Conservation (phyloP, 2,797 vertebrate genomes). For the Vultur gryphus region DNA sequence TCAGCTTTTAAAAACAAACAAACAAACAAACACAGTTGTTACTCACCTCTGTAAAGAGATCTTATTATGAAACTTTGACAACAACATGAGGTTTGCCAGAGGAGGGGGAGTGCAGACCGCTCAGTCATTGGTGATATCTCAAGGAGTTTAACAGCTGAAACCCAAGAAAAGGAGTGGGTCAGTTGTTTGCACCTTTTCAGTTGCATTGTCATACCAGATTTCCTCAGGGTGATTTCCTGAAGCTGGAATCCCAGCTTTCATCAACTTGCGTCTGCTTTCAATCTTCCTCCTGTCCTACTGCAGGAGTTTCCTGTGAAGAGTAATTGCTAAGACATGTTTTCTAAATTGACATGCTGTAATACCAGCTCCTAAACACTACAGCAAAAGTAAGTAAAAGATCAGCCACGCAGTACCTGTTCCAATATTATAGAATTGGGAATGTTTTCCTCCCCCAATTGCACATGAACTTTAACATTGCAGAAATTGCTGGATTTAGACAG, state of each 20-base stretch:
- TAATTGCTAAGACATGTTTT: background rate
- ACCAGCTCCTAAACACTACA: background rate
- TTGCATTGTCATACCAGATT: background rate
- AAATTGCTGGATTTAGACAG: background rate
- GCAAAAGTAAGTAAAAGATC: background rate
- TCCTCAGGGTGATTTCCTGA: background rate
- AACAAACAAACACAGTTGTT: background rate
- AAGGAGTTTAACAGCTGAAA: background rate
- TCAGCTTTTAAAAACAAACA: background rate
- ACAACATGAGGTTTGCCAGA: background rate
- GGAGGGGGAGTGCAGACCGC: background rate
- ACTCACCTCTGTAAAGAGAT: background rate
- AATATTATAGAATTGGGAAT: background rate
- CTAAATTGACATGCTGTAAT: background rate
- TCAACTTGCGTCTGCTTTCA: background rate
- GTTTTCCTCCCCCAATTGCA: background rate
- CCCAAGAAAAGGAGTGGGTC: background rate
- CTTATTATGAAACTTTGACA: background rate
- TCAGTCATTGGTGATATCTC: background rate
- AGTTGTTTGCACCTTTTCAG: background rate
- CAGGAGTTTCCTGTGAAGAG: background rate
- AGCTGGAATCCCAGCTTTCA: background rate
- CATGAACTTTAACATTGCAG: background rate
- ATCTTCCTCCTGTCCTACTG: background rate
- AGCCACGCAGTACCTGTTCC: background rate